These are phyloP conservation scores for Drosophila picticornis DNA, from an alignment of 2,888 invertebrate species.

Conservation along the genomic window DNA sequence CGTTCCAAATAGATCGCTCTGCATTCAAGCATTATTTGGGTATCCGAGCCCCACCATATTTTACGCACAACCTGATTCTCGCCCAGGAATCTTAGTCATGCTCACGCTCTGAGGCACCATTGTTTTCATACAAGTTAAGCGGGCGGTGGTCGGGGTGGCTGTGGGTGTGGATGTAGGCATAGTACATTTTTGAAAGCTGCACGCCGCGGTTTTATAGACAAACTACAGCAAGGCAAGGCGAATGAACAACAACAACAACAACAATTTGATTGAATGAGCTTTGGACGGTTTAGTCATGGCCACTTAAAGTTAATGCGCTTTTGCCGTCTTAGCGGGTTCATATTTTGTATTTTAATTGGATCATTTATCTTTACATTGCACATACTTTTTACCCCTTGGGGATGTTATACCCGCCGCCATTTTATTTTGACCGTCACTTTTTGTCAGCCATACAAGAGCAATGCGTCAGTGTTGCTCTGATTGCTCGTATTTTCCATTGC, in stretches of 20 bases:
- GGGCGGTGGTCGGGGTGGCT: neutral
- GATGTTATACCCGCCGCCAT: conserved; percentile 5
- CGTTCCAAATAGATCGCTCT: neutral
- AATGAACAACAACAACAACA: conserved; percentile 7
- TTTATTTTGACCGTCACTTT: conserved; percentile 42
- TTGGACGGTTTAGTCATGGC: conserved; percentile 14
- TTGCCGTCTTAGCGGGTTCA: conserved; percentile 39
- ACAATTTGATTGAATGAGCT: conserved; percentile 28
- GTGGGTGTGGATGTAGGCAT: neutral
- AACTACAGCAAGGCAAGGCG: conserved; percentile 1
- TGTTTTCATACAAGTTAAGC: conserved; percentile 8
- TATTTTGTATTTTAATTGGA: conserved; percentile 58
- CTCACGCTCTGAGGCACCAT: neutral
- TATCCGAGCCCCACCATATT: neutral
- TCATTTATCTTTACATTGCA: conserved; percentile 46
- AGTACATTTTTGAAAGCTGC: neutral
- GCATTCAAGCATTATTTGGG: neutral
- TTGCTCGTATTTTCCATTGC: conserved; percentile 33
- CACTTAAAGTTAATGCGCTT: conserved; percentile 45
- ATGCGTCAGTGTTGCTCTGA: conserved; percentile 53
- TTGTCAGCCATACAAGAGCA: conserved; percentile 62
- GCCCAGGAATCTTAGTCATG: neutral
- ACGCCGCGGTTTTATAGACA: conserved; percentile 3
- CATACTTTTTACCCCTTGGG: conserved; percentile 1
- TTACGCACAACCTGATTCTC: neutral